Base-by-base conservation (phyloP, 2,888 invertebrate genomes). In the Drosophila eohydei region DNA sequence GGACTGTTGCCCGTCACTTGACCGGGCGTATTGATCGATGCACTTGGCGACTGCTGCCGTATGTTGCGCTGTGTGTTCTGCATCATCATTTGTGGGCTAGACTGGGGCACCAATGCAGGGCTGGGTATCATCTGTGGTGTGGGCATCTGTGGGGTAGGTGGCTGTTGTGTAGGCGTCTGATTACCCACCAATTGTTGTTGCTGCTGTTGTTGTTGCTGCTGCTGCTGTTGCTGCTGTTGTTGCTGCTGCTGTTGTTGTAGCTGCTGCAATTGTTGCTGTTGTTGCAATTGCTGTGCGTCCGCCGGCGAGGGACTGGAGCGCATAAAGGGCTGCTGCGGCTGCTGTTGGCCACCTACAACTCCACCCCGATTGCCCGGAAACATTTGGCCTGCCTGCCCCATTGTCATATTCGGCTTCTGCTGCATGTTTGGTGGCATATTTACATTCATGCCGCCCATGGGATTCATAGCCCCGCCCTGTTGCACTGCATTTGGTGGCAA, bases 11-110 rank as follows among this genome's bases (percentile, higher is more conserved):
- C 93, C 0, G 93, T 92, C 7, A 92, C 92, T 66, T 93, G 93
- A 0, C 94, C 94, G 0, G 97, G 97, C 0, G 97, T 97, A 92
- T 97, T 97, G 21, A 97, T 93, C 0, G 96, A 96, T 36, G 96
- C 95, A 41, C 96, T 96, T 0, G 97, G 97, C n/a, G 97, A 97
- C 6, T 96, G 95, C 11, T 96, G 95, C 3, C 95, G 95, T 94
- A 96, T 94, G 36, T 81, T 94, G 14, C 95, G 92, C 75, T 94
- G 94, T 32, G 93, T 93, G 50, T 93, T 94, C 80, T 93, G 90
- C 83, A 93, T 90, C 90, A 93, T 94, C 93, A 95, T 95, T 92
- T 94, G 96, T 75, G 94, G 95, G 93, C 94, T 96, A 83, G 94
- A 95, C 4, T 95, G 95, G 30, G 95, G 95, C 44, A 95, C 96